Conservation (phyloP, 2,888 invertebrate genomes). For the Epinotia brunnichana region DNA sequence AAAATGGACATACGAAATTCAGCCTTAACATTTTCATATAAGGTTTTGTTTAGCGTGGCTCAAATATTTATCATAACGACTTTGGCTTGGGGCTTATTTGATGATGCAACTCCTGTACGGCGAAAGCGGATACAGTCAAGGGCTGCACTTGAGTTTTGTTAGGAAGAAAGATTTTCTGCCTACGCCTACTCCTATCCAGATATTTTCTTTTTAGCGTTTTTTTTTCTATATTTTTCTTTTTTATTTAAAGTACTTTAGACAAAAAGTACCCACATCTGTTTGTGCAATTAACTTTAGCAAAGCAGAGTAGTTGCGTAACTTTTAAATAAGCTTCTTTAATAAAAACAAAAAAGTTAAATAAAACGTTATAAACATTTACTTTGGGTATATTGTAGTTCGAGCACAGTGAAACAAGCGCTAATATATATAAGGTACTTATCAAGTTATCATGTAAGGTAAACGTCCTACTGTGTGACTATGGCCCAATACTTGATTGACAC, state of each 20-base stretch:
- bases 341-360: no score
- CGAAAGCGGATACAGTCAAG: constrained; percentile 65
- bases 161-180: constrained; percentile 59
- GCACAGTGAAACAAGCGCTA: no score
- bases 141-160: constrained; percentile 54
- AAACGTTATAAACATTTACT: no score
- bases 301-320: no score
- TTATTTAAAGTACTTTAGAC: not conserved
- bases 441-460: no score
- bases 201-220: constrained; percentile 43
- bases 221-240: not conserved
- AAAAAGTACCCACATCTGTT: not conserved
- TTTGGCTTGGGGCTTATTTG: constrained; percentile 53
- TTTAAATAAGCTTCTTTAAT: no score
- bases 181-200: constrained; percentile 43
- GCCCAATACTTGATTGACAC: no score
- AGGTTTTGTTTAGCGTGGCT: constrained; percentile 40
- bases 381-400: no score
- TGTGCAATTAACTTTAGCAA: not conserved
- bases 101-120: constrained; percentile 64
- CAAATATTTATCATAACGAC: constrained; percentile 46
- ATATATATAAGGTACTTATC: no score
- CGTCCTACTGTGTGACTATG: no score
- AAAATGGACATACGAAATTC: constrained; percentile 28
- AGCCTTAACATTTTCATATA: constrained; percentile 38